Percentiles rank a stretch among this genome's conserved stretches.
Evolutionary conservation across 2,888 invertebrate genomes (phyloP).

Genomic region (Timandra comae): DNA sequence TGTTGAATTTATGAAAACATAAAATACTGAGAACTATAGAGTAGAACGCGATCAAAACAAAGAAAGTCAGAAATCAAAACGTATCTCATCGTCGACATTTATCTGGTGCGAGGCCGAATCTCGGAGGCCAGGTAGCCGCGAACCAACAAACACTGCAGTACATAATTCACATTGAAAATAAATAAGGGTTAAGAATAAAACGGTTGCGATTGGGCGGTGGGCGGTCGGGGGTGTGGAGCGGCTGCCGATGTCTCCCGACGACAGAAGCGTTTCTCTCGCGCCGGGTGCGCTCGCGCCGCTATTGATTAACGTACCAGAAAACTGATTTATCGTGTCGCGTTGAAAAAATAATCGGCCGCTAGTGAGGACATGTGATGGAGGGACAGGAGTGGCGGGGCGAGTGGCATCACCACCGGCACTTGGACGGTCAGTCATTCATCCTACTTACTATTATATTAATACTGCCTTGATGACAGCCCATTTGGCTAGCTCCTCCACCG

Average conservation of each 20-base stretch:
- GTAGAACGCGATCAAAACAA: slow-evolving; percentile 17
- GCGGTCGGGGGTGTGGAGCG: slow-evolving; percentile 40
- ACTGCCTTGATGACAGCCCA: slow-evolving; percentile 17
- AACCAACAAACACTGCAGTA: slow-evolving; percentile 41
- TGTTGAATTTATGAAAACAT: slow-evolving; percentile 4
- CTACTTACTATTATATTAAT: slow-evolving; percentile 28
- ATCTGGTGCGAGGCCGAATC: slow-evolving; percentile 23
- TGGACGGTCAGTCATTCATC: slow-evolving; percentile 63
- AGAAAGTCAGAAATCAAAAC: slow-evolving; percentile 32
- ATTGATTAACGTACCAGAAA: slow-evolving; percentile 63
- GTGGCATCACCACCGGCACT: slow-evolving; percentile 63
- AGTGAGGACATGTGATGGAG: slow-evolving; percentile 69
- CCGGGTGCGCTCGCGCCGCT: slow-evolving; percentile 57
- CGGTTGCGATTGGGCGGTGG: slow-evolving; percentile 50
- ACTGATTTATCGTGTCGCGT: slow-evolving; percentile 74
- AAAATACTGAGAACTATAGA: slow-evolving; percentile 12
- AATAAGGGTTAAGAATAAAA: slow-evolving; percentile 38
- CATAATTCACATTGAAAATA: slow-evolving; percentile 49
- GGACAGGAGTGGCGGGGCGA: slow-evolving; percentile 71
- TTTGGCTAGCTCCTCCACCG: slow-evolving; percentile 1
- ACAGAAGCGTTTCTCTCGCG: slow-evolving; percentile 81
- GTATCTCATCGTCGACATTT: slow-evolving; percentile 32
- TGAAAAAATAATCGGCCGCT: slow-evolving; percentile 68
- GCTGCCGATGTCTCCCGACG: slow-evolving; percentile 82
- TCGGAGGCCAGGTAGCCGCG: slow-evolving; percentile 30